Conservation (phyloP, 2,888 invertebrate genomes). For the Pyralis farinalis region DNA sequence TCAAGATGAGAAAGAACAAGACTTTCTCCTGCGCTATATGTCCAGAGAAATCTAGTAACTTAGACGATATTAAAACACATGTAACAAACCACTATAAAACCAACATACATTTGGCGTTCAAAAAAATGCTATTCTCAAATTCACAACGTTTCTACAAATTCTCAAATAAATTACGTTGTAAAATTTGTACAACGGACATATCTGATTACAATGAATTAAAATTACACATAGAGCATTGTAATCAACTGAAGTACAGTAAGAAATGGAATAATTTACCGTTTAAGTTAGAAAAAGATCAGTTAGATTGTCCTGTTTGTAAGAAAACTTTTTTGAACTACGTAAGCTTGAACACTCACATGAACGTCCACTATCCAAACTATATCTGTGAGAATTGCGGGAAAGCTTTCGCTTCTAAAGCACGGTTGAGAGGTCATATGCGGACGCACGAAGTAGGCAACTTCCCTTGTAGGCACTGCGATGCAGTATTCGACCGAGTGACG, state of each 20-base stretch:
- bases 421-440: conserved; percentile 71
- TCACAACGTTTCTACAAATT: conserved; percentile 52
- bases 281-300: conserved; percentile 65
- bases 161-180: conserved; percentile 43
- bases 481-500: conserved; percentile 62
- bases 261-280: conserved; percentile 63
- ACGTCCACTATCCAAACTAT: conserved; percentile 71
- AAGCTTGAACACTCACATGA: conserved; percentile 73
- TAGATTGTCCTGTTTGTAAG: conserved; percentile 66
- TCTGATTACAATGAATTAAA: conserved; percentile 45
- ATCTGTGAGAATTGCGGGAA: conserved; percentile 77
- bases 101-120: conserved; percentile 54
- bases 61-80: conserved; percentile 55
- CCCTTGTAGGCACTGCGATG: conserved; percentile 58
- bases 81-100: conserved; percentile 45
- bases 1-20: conserved; percentile 55
- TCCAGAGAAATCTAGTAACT: conserved; percentile 40
- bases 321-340: conserved; percentile 66
- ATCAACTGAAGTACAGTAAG: conserved; percentile 30
- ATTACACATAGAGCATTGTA: conserved; percentile 52
- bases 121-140: conserved; percentile 58
- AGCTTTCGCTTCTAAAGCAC: conserved; percentile 73
- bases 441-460: conserved; percentile 75
- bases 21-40: conserved; percentile 54
- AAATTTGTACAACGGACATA: conserved; percentile 55